These are phyloP conservation scores for Bombyx huttoni DNA, from an alignment of 2,888 invertebrate species.

Conservation along the genomic window DNA sequence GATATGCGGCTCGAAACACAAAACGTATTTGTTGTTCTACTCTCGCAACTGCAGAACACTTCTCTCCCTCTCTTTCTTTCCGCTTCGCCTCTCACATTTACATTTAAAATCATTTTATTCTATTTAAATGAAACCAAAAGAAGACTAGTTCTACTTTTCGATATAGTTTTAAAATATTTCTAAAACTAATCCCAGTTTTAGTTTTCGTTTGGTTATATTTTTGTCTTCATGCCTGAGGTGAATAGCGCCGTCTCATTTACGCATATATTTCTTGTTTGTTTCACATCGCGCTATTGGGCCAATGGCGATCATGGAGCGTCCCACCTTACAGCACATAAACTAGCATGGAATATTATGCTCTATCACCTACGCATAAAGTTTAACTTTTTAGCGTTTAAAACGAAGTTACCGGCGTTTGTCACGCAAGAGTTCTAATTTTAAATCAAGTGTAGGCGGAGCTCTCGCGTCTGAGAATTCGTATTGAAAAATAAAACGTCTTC, in stretches of 20 bases:
- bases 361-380: conserved; percentile 64
- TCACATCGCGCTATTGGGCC: conserved; percentile 64
- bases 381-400: conserved; percentile 67
- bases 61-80: conserved; percentile 36
- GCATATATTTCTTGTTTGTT: conserved; percentile 66
- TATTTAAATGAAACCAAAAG: conserved; percentile 7
- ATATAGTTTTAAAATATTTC: neutral
- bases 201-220: neutral
- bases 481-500: conserved; percentile 70
- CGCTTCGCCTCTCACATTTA: conserved; percentile 23
- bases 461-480: conserved; percentile 61
- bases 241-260: conserved; percentile 52
- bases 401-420: conserved; percentile 69
- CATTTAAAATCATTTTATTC: conserved; percentile 11
- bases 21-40: conserved; percentile 41
- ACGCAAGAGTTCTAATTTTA: conserved; percentile 72
- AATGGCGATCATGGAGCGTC: conserved; percentile 68
- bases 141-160: too few species aligned
- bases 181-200: too few species aligned
- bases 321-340: conserved; percentile 66
- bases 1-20: conserved; percentile 14
- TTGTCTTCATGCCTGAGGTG: conserved; percentile 8
- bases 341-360: conserved; percentile 61
- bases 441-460: conserved; percentile 73
- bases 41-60: conserved; percentile 20